A percentile compares a stretch with the other conserved stretches of the same genome.
These are phyloP conservation scores for Zaprionus lineosus DNA, from an alignment of 2,888 invertebrate species.

Conservation along the genomic window DNA sequence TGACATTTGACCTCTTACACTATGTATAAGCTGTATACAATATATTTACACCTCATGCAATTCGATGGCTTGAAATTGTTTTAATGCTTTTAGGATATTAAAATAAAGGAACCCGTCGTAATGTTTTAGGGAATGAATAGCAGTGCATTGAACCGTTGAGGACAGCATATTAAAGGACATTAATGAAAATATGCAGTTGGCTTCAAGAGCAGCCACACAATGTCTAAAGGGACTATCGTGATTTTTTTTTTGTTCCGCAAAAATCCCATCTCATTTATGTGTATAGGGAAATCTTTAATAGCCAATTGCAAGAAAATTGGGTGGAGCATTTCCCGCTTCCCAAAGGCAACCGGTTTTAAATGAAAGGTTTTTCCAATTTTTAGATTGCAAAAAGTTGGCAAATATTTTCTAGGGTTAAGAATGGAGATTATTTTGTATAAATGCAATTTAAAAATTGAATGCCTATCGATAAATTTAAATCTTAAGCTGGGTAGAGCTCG, in stretches of 20 bases:
- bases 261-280: conserved; percentile 6
- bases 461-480: conserved; percentile 49
- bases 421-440: no score
- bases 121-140: conserved; percentile 39
- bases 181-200: conserved; percentile 65
- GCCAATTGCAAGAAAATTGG: neutral
- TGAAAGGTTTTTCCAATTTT: neutral
- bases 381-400: no score
- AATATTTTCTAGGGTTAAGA: neutral
- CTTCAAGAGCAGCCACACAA: conserved; percentile 23
- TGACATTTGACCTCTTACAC: no score
- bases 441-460: conserved; percentile 14
- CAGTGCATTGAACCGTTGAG: conserved; percentile 62
- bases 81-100: neutral
- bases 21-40: no score
- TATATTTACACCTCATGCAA: no score
- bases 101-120: conserved; percentile 16
- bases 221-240: no score
- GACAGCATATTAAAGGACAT: conserved; percentile 52
- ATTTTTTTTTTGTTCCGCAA: no score
- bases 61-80: no score
- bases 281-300: neutral
- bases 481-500: conserved; percentile 25
- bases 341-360: neutral
- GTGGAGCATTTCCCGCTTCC: neutral